These are phyloP conservation scores for Hippocampus zosterae DNA, from an alignment of 2,113 vertebrate species.

Conservation along the genomic window DNA sequence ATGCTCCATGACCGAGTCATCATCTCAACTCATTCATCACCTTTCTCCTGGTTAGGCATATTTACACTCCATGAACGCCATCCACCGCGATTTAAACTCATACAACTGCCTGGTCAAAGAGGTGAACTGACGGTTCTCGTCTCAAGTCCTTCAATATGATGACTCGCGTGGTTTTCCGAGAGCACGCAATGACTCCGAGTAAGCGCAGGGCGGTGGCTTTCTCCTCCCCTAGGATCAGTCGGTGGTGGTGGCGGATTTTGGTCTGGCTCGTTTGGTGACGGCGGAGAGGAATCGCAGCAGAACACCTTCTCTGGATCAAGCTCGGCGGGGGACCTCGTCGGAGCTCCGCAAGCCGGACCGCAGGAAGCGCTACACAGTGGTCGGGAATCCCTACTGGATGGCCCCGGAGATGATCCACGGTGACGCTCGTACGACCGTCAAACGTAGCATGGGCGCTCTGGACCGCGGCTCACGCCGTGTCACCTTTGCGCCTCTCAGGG, in stretches of 20 bases:
- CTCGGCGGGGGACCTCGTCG: conserved; percentile 56
- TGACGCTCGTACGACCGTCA: conserved; percentile 42
- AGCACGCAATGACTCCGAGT: not conserved
- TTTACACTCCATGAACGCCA: conserved; percentile 97
- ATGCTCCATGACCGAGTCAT: no score
- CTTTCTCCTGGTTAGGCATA: conserved; percentile 73
- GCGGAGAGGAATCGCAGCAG: conserved; percentile 75
- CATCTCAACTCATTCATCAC: not conserved
- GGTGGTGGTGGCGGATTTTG: conserved; percentile 94
- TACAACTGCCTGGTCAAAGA: conserved; percentile 94
- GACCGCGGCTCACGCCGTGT: not conserved
- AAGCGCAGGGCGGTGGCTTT: not conserved
- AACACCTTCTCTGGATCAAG: conserved; percentile 43
- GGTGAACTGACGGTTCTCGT: conserved; percentile 61
- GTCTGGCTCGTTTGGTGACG: conserved; percentile 84
- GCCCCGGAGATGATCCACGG: conserved; percentile 97
- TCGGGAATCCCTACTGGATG: conserved; percentile 99
- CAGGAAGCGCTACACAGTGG: conserved; percentile 92
- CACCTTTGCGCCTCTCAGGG: conserved; percentile 63
- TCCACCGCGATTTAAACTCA: conserved; percentile 95
- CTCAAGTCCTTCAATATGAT: not conserved
- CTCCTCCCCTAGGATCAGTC: conserved; percentile 63
- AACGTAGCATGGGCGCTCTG: not conserved
- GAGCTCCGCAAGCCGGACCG: conserved; percentile 82
- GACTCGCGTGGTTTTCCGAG: not conserved